Evolutionary conservation across 2,113 vertebrate species (phyloP), one percentile per base, ranked within the genome.

Genomic region (Cricetomys ansorgei): DNA sequence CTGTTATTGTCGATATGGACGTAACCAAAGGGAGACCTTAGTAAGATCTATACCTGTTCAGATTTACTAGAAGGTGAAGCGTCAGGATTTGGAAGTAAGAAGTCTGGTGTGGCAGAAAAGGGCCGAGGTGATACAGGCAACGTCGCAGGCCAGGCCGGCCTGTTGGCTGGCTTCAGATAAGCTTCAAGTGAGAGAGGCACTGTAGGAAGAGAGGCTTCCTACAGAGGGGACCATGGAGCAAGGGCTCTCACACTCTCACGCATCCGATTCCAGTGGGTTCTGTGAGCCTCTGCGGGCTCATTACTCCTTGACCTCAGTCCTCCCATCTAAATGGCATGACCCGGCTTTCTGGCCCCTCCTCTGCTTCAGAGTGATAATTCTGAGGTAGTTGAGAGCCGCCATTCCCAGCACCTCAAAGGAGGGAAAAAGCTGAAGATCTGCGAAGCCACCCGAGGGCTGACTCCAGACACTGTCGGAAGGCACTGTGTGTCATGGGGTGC

Each of bases 131-230:
- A 17, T 0, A 11, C 1, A 0, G 45, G 53, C 0, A 7, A 2
- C 21, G 0, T 2, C 21, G 23, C 5, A 1, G 65, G 0, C 0
- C 3, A 3, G 0, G 0, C 17, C 43, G 0, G 2, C 67, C 40
- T 1, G 4, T 55, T 13, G 0, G 76, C 43, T 10, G 17, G 10
- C 69, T 16, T 1, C n/a, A 75, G 59, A 10, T 77, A 59, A 6
- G 4, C 8, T 2, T n/a, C n/a, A n/a, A n/a, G n/a, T n/a, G n/a
- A n/a, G n/a, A n/a, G n/a, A n/a, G n/a, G n/a, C n/a, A n/a, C n/a
- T n/a, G n/a, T n/a, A n/a, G n/a, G n/a, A n/a, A n/a, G n/a, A n/a
- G n/a, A 0, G 0, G 25, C 0, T 7, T 55, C 90, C 11, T 9
- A 57, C 4, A 2, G 65, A 25, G 16, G 53, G 17, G 0, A 5